Conservation (phyloP, 2,113 vertebrate genomes). For the western clawed frog (Xenopus tropicalis) region UCB_Xtro_10.0 CM004451.2:77762501-77763000, state of each 20-base stretch:
- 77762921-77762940: no score
- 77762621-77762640: conserved; percentile 12
- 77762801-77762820: background rate
- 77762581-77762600: conserved; percentile 44
- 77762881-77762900: no score
- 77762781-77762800: background rate
- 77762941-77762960: no score
- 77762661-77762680: background rate
- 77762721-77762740: background rate
- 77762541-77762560: conserved; percentile 2
- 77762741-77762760: background rate
- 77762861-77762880: no score
- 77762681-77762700: background rate
- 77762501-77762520: conserved; percentile 41
- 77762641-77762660: background rate
- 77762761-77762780: background rate
- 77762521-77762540: conserved; percentile 36
- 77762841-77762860: no score
- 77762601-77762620: conserved; percentile 9
- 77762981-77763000: no score
- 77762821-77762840: no score
- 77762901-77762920: no score
- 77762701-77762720: background rate
- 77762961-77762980: no score
- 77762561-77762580: conserved; percentile 19